These are phyloP conservation scores for Camponotus vicinus DNA, from an alignment of 1,140 invertebrate genomes.

Conservation along the genomic window DNA sequence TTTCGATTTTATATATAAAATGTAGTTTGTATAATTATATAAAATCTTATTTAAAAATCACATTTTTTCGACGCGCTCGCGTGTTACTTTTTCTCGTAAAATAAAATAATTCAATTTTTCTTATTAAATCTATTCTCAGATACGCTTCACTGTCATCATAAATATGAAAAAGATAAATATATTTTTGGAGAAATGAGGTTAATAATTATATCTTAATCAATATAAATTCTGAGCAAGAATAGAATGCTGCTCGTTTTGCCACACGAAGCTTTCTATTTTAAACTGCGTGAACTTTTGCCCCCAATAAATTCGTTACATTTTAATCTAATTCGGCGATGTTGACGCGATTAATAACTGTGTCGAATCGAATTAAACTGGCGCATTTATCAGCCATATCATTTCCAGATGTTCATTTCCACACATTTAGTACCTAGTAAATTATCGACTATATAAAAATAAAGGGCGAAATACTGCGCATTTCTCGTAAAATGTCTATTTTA, in stretches of 20 bases:
- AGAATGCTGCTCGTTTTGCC: not conserved
- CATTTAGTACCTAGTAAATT: conserved; percentile 49
- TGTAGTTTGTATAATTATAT: not conserved
- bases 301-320: conserved; percentile 66
- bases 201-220: conserved; percentile 15
- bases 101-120: not conserved
- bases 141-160: not conserved
- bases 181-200: conserved; percentile 6
- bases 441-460: conserved; percentile 18
- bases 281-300: conserved; percentile 77
- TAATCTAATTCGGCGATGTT: conserved; percentile 72
- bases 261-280: conserved; percentile 73
- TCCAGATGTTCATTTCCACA: conserved; percentile 39
- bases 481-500: conserved; percentile 27
- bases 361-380: conserved; percentile 70
- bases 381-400: conserved; percentile 47
- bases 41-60: too few relatives aligned
- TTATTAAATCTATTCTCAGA: conserved; percentile 5
- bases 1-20: not conserved
- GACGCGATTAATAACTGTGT: conserved; percentile 47
- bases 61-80: not conserved
- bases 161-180: conserved; percentile 8
- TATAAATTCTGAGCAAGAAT: conserved; percentile 9
- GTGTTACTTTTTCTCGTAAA: not conserved
- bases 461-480: conserved; percentile 1